Base-by-base conservation (phyloP, 1,140 invertebrate species). In the Cherax quadricarinatus region DNA sequence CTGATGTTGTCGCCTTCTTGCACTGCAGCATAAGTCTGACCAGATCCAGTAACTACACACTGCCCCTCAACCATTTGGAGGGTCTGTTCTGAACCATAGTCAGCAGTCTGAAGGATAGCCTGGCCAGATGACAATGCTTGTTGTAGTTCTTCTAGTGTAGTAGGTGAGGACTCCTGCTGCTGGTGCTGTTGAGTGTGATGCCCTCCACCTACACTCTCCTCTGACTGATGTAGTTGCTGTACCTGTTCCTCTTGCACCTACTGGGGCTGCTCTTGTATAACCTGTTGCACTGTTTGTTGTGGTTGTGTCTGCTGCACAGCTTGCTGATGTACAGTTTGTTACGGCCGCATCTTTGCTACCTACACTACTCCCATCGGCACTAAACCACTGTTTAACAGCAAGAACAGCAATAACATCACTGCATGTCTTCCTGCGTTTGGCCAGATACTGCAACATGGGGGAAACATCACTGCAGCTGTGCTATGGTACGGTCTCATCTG, bases 21-120 rank as follows among this genome's bases (percentile, higher is more conserved):
- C 48, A 93, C 93, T 1, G 93, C 93, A n/a, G 93, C 93, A 48
- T 92, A 93, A 16, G 93, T 93, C 84, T 93, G 93, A 62, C 93
- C 93, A 24, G 93, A 91, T 16, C 93, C 93, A 4, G 93, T 93
- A 62, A 93, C 91, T 48, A 93, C 93, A 93, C 93, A 93, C 48
- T 93, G 93, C 57, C 93, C 93, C 57, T 92, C 93, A 60, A 93
- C 92, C 93, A 93, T 93, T 88, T 93, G 93, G 21, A 93, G 91
- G 18, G 93, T 93, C 51, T 93, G 91, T 62, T 92, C 93, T 62
- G 91, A 89, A 10, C 88, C 89, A 73, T 89, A 86, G 57, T 93
- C 93, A 9, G 93, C 78, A 7, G 92, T 93, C 48, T 93, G 93
- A n/a, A 93, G 91, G 30, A 93, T 91, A n/a, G 93, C 93, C 53